Evolutionary conservation across 2,113 vertebrate genomes (phyloP).

Genomic region (Pluvialis apricaria): DNA sequence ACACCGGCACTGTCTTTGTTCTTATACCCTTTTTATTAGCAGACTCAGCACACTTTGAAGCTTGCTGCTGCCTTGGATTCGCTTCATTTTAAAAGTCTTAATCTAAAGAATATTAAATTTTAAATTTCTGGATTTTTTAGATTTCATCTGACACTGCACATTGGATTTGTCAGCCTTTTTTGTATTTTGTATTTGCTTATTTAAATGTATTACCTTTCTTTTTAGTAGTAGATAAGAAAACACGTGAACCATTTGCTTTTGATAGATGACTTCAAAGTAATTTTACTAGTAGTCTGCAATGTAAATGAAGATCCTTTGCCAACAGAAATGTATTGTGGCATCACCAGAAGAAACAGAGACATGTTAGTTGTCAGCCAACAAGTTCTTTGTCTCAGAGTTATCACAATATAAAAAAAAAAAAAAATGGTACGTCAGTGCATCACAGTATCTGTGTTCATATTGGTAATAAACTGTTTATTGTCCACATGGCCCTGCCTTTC

Average conservation of each 20-base stretch:
- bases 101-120: constrained; percentile 74
- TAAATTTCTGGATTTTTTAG: constrained; percentile 89
- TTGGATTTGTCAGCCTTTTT: constrained; percentile 86
- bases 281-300: constrained; percentile 73
- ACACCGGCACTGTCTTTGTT: constrained; percentile 75
- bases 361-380: constrained; percentile 71
- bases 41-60: constrained; percentile 88
- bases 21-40: constrained; percentile 84
- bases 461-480: constrained; percentile 91
- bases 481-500: constrained; percentile 63
- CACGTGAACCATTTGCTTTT: constrained; percentile 75
- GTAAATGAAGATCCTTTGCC: constrained; percentile 72
- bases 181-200: constrained; percentile 91
- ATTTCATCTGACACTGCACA: constrained; percentile 88
- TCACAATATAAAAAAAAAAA: constrained; percentile 66
- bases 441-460: constrained; percentile 83
- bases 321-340: constrained; percentile 74
- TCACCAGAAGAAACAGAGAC: constrained; percentile 71
- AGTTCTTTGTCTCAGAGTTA: constrained; percentile 67
- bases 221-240: constrained; percentile 74
- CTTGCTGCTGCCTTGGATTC: constrained; percentile 84
- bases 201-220: constrained; percentile 82
- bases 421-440: constrained; percentile 75
- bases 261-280: constrained; percentile 77
- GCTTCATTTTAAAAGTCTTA: constrained; percentile 79